Base-by-base conservation (phyloP, 2,888 invertebrate species). In the Alloscopus bannaensis region DNA sequence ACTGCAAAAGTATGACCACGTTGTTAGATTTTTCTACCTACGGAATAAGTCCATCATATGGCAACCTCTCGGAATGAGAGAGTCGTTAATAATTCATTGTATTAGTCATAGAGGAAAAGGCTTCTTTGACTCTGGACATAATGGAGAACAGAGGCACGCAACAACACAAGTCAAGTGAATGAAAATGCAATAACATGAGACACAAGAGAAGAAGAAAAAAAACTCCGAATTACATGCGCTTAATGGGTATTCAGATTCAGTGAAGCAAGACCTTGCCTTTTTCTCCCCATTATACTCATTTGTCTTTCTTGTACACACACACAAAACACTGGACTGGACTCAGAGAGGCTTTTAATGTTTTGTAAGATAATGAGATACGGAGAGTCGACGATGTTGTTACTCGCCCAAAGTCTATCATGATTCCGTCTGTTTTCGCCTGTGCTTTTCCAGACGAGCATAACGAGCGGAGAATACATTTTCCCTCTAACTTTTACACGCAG, bases 21-120 rank as follows among this genome's bases (percentile, higher is more conserved):
- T 36, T n/a, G n/a, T n/a, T n/a, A n/a, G n/a, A n/a, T n/a, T n/a
- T n/a, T n/a, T n/a, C 22, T 50, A 20, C 62, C 20, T n/a, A 60
- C 60, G n/a, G n/a, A n/a, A n/a, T n/a, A n/a, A n/a, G n/a, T n/a
- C n/a, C n/a, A n/a, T n/a, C n/a, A n/a, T n/a, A n/a, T n/a, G n/a
- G n/a, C n/a, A n/a, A n/a, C n/a, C n/a, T 36, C 18, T 11, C 22
- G n/a, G 26, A 26, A 64, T n/a, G 11, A 64, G 13, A 20, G 31
- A 22, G 55, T 66, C 65, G 66, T 73, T 73, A 73, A 73, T 73
- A 73, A 73, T 73, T 73, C 73, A 73, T 73, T 73, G 73, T 57
- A 73, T 73, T 73, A 73, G 73, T 73, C 73, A 73, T 59, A 72
- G 42, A 4, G 13, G 18, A 11, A 47, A 24, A 73, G 55, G n/a